Percentiles rank a stretch among this genome's conserved stretches.
These are phyloP conservation scores for Boloria euphrosyne DNA, from an alignment of 2,888 invertebrate species.

Conservation along the genomic window DNA sequence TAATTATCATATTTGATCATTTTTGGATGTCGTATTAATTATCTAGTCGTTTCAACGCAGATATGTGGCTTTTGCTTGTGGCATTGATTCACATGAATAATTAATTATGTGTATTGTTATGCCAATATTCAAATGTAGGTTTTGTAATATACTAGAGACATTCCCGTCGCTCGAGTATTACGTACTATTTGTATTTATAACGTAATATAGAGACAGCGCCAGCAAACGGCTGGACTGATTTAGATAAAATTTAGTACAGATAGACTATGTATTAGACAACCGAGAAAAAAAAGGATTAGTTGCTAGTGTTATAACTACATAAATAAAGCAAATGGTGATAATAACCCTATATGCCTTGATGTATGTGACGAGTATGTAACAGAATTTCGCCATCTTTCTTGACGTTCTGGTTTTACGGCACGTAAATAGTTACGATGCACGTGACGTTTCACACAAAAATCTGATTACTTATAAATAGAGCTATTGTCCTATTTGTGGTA, in stretches of 20 bases:
- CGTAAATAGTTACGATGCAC: constrained; percentile 26
- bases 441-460: constrained; percentile 29
- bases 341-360: neutral
- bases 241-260: no score
- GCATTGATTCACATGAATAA: neutral
- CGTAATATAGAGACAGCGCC: no score
- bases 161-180: no score
- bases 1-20: neutral
- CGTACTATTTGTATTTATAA: no score
- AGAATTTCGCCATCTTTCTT: neutral
- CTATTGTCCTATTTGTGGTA: constrained; percentile 15
- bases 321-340: neutral
- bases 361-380: no score
- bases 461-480: constrained; percentile 23
- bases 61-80: constrained; percentile 13
- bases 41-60: constrained; percentile 8
- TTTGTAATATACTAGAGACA: no score
- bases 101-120: neutral
- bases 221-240: no score
- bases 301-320: no score
- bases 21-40: constrained; percentile 1
- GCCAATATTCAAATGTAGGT: no score
- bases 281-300: no score
- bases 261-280: no score
- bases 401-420: constrained; percentile 23